Evolutionary conservation across 2,888 invertebrate species (phyloP).

Genomic region (Liopterus haemorrhoidalis): DNA sequence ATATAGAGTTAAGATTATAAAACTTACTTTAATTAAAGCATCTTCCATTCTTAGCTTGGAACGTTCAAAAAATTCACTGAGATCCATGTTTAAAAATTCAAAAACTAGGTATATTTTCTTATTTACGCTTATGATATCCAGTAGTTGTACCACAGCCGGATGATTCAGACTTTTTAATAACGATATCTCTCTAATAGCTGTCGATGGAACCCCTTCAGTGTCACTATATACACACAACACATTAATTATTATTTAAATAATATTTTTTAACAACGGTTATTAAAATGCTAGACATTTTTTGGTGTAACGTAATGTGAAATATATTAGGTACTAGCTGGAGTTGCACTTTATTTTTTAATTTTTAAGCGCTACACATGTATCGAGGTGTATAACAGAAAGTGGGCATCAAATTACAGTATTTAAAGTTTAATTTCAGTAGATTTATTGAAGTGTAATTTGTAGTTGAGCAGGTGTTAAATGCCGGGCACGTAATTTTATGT

Average conservation of each 20-base stretch:
- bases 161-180: constrained; percentile 85
- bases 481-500: too few species aligned
- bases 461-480: too few species aligned
- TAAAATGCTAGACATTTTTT: too few species aligned
- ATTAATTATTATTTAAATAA: constrained; percentile 7
- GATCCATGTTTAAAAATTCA: constrained; percentile 88
- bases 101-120: constrained; percentile 88
- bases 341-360: too few species aligned
- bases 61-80: constrained; percentile 81
- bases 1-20: constrained; percentile 4
- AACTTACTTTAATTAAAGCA: constrained; percentile 60
- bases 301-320: too few species aligned
- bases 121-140: constrained; percentile 83
- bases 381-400: too few species aligned
- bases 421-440: too few species aligned
- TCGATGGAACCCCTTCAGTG: constrained; percentile 95
- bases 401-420: too few species aligned
- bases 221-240: constrained; percentile 67
- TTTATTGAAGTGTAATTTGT: too few species aligned
- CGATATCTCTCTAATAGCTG: constrained; percentile 93
- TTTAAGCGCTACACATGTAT: too few species aligned
- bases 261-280: constrained; percentile 8
- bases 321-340: too few species aligned
- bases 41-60: constrained; percentile 56
- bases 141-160: constrained; percentile 80